phyloP scores from a whole-genome alignment of 2,113 vertebrate genomes.

The Corythoichthys intestinalis region DNA sequence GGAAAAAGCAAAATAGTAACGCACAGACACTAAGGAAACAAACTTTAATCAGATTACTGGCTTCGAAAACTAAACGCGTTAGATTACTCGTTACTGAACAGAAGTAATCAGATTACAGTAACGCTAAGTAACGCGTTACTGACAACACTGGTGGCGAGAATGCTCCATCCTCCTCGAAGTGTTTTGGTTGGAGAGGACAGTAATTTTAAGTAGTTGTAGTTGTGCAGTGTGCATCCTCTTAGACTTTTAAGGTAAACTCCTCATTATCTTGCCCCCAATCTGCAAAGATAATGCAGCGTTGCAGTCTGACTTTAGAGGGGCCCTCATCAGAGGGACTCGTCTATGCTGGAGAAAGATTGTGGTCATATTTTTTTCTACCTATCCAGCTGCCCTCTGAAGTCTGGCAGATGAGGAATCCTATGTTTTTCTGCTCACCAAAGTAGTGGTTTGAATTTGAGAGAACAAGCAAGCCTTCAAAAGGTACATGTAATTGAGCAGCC shows the following conservation, averaged over 20 bases:
- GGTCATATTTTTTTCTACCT: constrained; percentile 13
- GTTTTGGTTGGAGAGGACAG: constrained; percentile 13
- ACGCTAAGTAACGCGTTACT: no score
- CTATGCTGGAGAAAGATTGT: constrained; percentile 54
- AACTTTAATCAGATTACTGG: no score
- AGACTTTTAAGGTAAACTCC: constrained; percentile 49
- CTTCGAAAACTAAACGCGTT: no score
- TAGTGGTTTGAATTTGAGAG: constrained; percentile 60
- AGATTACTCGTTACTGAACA: no score
- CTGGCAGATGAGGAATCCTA: constrained; percentile 54
- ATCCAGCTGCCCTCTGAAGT: constrained; percentile 33
- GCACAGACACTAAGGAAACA: no score
- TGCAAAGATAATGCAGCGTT: constrained; percentile 62
- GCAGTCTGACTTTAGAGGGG: constrained; percentile 65
- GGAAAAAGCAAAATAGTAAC: no score
- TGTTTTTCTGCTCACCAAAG: constrained; percentile 54
- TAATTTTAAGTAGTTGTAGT: constrained; percentile 31
- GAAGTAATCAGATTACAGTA: no score
- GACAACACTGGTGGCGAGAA: no score
- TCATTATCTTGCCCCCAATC: constrained; percentile 67
- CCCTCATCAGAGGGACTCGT: constrained; percentile 68
- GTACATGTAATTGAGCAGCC: constrained; percentile 68
- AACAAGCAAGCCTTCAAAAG: constrained; percentile 69
- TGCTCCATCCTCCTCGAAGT: constrained; percentile 1
- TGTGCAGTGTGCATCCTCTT: constrained; percentile 44